Base-by-base conservation (phyloP, 1,140 invertebrate genomes). In the Bombus consobrinus region DNA sequence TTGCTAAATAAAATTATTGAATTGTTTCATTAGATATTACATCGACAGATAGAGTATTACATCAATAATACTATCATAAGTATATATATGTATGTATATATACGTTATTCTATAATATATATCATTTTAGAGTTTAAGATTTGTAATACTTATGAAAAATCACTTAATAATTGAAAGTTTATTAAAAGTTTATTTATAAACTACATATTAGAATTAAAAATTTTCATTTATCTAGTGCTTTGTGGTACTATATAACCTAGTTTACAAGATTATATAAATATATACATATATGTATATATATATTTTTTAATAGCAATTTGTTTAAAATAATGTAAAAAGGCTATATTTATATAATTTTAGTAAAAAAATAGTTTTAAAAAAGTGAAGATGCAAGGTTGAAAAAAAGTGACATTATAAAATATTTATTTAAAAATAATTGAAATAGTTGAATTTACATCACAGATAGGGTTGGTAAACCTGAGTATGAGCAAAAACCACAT, bases 381-480 rank as follows among this genome's bases (percentile, higher is more conserved):
- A 12, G 22, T 34, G 22, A 53, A 22, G 10, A 34, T 1, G 9
- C 0, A 47, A 10, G 10, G 32, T 28, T 53, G 18, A 25, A 10
- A 34, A 47, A 25, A 34, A 4, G 4, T 32, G 18, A 74, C 25
- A 43, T 43, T 8, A 3, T 8, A 43, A 41, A 3, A 73, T 32
- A 28, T 43, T 32, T 32, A 32, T 22, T 73, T 41, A 18, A 34
- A 73, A 34, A 53, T 34, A 15, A 43, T 32, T 68, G 15, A 37
- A 25, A 22, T 37, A 9, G 32, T 28, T 25, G n/a, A 53, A 53
- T 66, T 71, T n/a, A 18, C 0, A 25, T 73, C 32, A 18, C 5
- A 57, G 0, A 12, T 28, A 3, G 9, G 43, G 57, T 75, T 83
- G 81, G 81, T 37, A 83, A 83, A 28, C 72, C 81, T 83, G 81